These are phyloP conservation scores for Lepeophtheirus salmonis DNA, from an alignment of 1,140 invertebrate genomes.

Conservation along the genomic window DNA sequence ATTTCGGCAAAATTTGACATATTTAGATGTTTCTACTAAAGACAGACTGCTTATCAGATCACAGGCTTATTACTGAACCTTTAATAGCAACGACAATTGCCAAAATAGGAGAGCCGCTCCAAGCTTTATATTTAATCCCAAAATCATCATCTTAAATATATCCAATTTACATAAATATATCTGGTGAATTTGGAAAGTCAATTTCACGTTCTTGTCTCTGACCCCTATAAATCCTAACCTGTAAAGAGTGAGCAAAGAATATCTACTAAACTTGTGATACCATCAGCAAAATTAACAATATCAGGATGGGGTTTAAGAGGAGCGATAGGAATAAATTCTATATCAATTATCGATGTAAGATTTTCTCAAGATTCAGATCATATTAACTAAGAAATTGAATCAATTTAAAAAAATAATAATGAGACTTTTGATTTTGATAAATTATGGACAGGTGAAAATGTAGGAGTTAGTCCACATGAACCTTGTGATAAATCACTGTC, in stretches of 20 bases:
- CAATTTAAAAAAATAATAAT: neutral
- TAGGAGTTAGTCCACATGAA: neutral
- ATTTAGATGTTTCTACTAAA: too few relatives aligned
- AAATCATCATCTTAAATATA: neutral
- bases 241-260: neutral
- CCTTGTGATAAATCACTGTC: neutral
- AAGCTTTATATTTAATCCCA: too few relatives aligned
- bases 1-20: too few relatives aligned
- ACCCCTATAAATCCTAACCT: neutral
- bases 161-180: neutral
- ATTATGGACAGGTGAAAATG: neutral
- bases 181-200: neutral
- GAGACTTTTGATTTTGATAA: neutral
- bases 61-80: too few relatives aligned
- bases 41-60: too few relatives aligned
- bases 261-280: neutral
- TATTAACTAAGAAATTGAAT: neutral
- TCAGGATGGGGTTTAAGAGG: neutral
- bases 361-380: neutral
- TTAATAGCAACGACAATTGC: too few relatives aligned
- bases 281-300: neutral
- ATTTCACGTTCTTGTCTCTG: neutral
- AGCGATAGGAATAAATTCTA: neutral
- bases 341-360: neutral
- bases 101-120: too few relatives aligned